phyloP scores from a whole-genome alignment of 2,113 vertebrate genomes.

The Ochotona curzoniae region DNA sequence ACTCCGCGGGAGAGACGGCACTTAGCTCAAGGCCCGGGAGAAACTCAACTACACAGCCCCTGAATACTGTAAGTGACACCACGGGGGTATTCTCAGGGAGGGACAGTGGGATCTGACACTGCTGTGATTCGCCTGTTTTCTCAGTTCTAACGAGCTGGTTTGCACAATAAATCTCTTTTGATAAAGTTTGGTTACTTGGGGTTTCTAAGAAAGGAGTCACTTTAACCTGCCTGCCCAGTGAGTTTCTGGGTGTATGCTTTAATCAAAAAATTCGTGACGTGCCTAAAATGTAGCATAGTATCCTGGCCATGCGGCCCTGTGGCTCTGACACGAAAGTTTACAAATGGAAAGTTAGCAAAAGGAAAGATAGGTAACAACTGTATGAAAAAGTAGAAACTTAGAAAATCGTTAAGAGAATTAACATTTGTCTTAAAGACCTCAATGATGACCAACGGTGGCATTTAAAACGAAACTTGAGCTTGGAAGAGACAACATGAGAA shows the following conservation, averaged over 20 bases:
- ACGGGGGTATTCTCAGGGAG: conserved; percentile 33
- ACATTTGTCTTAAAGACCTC: conserved; percentile 54
- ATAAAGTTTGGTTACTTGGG: background rate
- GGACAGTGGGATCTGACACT: background rate
- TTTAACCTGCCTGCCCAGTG: background rate
- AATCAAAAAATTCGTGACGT: conserved; percentile 27
- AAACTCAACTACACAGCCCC: conserved; percentile 53
- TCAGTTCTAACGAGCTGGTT: conserved; percentile 1
- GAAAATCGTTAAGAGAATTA: conserved; percentile 34
- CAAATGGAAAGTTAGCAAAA: conserved; percentile 63
- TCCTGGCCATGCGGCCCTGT: background rate
- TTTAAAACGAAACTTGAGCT: conserved; percentile 57
- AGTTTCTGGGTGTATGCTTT: conserved; percentile 48
- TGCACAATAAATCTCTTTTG: conserved; percentile 43
- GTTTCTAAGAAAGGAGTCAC: conserved; percentile 24
- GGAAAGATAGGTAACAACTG: conserved; percentile 56
- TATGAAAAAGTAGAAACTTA: conserved; percentile 64
- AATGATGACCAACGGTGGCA: background rate
- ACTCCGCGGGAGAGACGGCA: conserved; percentile 50
- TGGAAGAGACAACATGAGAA: conserved; percentile 38
- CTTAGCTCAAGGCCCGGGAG: conserved; percentile 10
- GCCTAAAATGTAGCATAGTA: conserved; percentile 14
- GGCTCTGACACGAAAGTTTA: conserved; percentile 56
- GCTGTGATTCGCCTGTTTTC: conserved; percentile 13
- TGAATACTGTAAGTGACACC: conserved; percentile 73